A percentile compares a stretch with the other conserved stretches of the same genome.
Evolutionary conservation across 23 tunicate species (phyloP).

Genomic region (Styela plicata): DNA sequence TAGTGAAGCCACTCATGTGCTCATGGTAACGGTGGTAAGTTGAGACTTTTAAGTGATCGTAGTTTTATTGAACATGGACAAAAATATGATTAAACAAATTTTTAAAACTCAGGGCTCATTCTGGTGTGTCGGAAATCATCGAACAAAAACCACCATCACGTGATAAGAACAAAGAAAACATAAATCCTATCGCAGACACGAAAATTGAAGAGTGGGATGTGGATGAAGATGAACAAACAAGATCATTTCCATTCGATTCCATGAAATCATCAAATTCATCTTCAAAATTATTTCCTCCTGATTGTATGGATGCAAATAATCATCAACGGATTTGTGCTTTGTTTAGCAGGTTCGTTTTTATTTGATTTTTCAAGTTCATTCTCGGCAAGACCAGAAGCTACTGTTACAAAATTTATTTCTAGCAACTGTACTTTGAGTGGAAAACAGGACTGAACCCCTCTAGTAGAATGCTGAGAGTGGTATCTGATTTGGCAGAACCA

Average conservation of each 20-base stretch:
- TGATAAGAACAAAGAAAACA: background rate
- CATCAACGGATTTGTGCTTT: constrained; percentile 85
- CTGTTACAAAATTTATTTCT: too few relatives aligned
- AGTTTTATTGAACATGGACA: too few relatives aligned
- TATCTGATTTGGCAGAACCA: too few relatives aligned
- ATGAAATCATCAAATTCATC: background rate
- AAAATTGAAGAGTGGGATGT: background rate
- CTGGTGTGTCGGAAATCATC: background rate
- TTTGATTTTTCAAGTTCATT: too few relatives aligned
- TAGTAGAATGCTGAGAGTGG: too few relatives aligned
- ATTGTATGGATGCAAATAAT: constrained; percentile 64
- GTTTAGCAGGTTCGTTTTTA: constrained; percentile 70
- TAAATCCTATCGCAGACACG: background rate
- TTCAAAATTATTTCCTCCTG: constrained; percentile 24
- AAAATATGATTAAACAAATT: too few relatives aligned
- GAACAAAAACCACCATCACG: background rate
- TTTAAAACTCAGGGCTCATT: constrained; percentile 9
- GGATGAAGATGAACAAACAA: constrained; percentile 9
- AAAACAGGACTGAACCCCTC: too few relatives aligned
- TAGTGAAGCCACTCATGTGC: too few relatives aligned
- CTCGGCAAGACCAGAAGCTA: too few relatives aligned
- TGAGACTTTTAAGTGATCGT: too few relatives aligned
- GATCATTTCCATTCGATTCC: background rate
- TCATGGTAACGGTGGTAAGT: too few relatives aligned
- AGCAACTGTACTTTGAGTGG: too few relatives aligned